Base-by-base conservation (phyloP, 2,113 vertebrate species). In the Neodon shergylaensis region DNA sequence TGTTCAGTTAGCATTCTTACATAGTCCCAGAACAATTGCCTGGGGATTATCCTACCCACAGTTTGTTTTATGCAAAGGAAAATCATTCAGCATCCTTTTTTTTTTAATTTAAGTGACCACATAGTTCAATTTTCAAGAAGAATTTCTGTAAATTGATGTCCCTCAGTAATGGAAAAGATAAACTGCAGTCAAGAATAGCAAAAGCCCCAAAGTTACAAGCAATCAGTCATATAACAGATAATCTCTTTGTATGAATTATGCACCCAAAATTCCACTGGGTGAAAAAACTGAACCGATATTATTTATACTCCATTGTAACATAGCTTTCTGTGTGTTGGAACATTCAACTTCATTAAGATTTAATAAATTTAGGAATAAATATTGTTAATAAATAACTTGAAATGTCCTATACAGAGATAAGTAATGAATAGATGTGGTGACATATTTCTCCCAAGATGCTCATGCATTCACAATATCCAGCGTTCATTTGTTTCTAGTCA, bases 81-180 rank as follows among this genome's bases (percentile, higher is more conserved):
- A 90, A 36, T 52, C 12, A 66, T 52, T 82, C 66, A 86, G 73
- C 31, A n/a, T 81, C 85, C 95, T n/a, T 96, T 33, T 91, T 33
- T 91, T 68, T 54, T 72, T 3, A 61, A 8, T 47, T 70, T 16
- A 94, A 73, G 92, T 66, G 66, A 17, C 9, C n/a, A n/a, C 0
- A 13, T 42, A 42, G 39, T 79, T 91, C 8, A 86, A 10, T 0
- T 78, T 95, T 82, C 52, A 9, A 54, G 66, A 81, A 54, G 16
- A 49, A 28, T 65, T 93, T 91, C 33, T 78, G 65, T 36, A 73
- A 96, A n/a, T 36, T 83, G 28, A 22, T 95, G 49, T 7, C 72
- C n/a, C 61, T 44, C 42, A 76, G 26, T 36, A 58, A 65, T 52
- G 24, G 19, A 65, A 81, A 76, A 78, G 58, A 42, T 21, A 49